Evolutionary conservation across 2,888 invertebrate genomes (phyloP), one percentile per base, ranked within the genome.

Genomic region (Pegoplata infirma): DNA sequence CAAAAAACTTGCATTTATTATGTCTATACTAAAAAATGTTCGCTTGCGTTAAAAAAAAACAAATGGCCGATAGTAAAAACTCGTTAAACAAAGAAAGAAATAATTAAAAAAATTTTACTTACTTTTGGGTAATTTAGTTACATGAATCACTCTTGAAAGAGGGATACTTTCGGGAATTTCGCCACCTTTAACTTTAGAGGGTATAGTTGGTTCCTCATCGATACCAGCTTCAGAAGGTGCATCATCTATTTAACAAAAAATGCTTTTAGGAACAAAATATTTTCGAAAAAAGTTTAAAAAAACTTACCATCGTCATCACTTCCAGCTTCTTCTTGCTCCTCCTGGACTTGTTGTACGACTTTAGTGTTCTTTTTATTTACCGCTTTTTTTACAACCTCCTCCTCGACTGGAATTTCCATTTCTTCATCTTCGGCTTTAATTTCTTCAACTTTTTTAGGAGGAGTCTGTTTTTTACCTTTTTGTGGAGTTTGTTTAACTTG

Each of bases 81-180:
- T n/a, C n/a, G 3, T 8, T 4, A 28, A 28, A 2, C 28, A 28
- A 28, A 4, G 28, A 1, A 4, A 32, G 12, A 32, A n/a, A n/a
- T n/a, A n/a, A n/a, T n/a, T n/a, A n/a, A n/a, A n/a, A n/a, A n/a
- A n/a, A n/a, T n/a, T n/a, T n/a, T n/a, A 81, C 84, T 77, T 83
- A 87, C 87, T 75, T 2, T 14, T 7, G 0, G 86, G 86, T 0
- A 88, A 40, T 32, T 84, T 76, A 0, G 21, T n/a, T 1, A 83
- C 81, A 51, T 73, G 66, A 0, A 87, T 3, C 7, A 83, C 8
- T 25, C 80, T 80, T 0, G 83, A 74, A 2, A 46, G 36, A 4
- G 85, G 86, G 0, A 82, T 81, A 1, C 64, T 76, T n/a, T 16
- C 12, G 0, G 83, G 81, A 36, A 85, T 80, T 8, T 21, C 66